These are phyloP conservation scores for Morus bassanus DNA, from an alignment of 2,797 vertebrate species.

Conservation along the genomic window DNA sequence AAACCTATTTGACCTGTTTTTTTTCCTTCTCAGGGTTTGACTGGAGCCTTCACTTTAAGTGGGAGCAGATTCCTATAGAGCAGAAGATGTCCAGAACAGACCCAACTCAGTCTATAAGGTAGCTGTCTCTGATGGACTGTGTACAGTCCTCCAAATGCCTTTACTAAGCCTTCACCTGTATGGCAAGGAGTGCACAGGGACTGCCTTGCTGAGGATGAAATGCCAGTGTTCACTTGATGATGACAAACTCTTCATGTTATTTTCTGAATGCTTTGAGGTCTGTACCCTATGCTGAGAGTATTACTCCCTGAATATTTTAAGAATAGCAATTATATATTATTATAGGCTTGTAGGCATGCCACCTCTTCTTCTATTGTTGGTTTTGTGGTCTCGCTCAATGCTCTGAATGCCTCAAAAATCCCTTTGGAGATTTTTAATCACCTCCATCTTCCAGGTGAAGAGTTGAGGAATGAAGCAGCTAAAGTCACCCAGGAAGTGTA, in stretches of 20 bases:
- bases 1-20: background rate
- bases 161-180: background rate
- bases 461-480: background rate
- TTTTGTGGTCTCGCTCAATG: background rate
- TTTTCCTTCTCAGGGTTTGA: conserved; percentile 87
- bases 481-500: background rate
- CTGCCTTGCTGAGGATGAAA: background rate
- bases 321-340: background rate
- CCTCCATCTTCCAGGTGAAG: background rate
- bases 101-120: conserved; percentile 95
- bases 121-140: background rate
- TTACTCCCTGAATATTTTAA: background rate
- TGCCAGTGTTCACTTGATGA: background rate
- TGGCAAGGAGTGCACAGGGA: background rate
- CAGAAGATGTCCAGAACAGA: conserved; percentile 96
- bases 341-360: background rate
- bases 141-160: background rate
- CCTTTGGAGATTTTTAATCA: background rate
- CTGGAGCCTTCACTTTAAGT: conserved; percentile 99
- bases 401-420: background rate
- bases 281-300: background rate
- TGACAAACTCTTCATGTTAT: background rate
- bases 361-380: background rate
- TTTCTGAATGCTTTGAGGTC: background rate
- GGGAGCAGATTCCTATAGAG: conserved; percentile 98